Evolutionary conservation across 2,113 vertebrate species (phyloP).

Genomic region (Ictalurus furcatus): DNA sequence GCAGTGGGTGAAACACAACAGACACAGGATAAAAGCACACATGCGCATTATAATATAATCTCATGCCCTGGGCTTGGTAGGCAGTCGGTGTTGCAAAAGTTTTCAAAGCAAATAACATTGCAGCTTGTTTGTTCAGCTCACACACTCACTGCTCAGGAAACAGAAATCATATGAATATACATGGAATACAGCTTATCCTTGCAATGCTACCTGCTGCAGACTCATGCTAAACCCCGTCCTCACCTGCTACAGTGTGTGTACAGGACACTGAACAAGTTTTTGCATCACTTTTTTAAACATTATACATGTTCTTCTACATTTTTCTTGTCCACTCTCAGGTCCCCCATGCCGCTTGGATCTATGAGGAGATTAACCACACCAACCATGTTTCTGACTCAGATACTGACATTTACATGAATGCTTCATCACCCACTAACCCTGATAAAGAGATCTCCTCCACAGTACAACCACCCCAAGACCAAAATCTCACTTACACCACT

Average conservation of each 20-base stretch:
- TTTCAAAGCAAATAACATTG: too few species aligned
- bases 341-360: background rate
- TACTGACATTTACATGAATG: background rate
- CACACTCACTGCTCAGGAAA: too few species aligned
- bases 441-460: background rate
- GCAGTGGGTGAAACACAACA: background rate
- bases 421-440: background rate
- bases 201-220: too few species aligned
- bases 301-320: too few species aligned
- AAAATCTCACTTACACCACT: constrained; percentile 14
- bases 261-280: background rate
- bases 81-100: too few species aligned
- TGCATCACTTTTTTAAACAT: background rate
- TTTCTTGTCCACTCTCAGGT: constrained; percentile 6
- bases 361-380: constrained; percentile 13
- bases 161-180: too few species aligned
- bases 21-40: background rate
- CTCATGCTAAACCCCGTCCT: background rate
- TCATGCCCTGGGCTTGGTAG: background rate
- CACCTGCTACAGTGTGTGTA: background rate
- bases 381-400: background rate
- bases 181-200: too few species aligned
- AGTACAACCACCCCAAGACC: background rate
- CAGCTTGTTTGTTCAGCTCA: background rate
- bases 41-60: background rate